Evolutionary conservation across 2,888 invertebrate genomes (phyloP), one percentile per base, ranked within the genome.

Genomic region (Sphecodes monilicornis): DNA sequence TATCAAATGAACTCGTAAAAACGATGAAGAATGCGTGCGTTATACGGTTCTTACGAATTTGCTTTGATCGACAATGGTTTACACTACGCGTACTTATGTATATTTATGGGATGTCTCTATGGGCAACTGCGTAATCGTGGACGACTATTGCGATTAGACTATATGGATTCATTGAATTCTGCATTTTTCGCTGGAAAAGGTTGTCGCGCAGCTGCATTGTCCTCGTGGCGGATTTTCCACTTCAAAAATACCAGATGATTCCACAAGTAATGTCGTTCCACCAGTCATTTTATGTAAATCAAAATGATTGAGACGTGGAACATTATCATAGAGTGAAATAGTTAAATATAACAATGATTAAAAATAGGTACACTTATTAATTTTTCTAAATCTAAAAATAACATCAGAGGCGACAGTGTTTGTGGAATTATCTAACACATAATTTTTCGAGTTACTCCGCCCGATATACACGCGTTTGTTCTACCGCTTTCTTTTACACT

Each of bases 1-100:
- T 84, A 77, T 64, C 76, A 70, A 81, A 84, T 81, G 81, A 84
- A 70, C 32, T 84, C 39, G 74, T 84, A 74, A 72, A 80, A 83
- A 74, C 73, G 60, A 84, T 84, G 77, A 84, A 29, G 82, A 77
- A 82, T 84, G 84, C 76, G 41, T 46, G 32, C 68, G 54, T 81
- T 50, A 32, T 43, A 76, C 36, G 68, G 83, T 77, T 77, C 32
- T 84, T 78, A 84, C 84, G 84, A 74, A 77, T 84, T 82, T 74
- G 43, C 82, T 78, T 84, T 77, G 82, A 68, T 50, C 32, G 22
- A 71, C 32, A 22, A n/a, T 32, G 32, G 32, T 68, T 39, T 32
- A 71, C 13, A 46, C 50, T 50, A 32, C 11, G 50, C 32, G 71
- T 50, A 32, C 16, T 46, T 71, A 71, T 71, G 11, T 32, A 71